These are phyloP conservation scores for Cremastobaeus sp. DNA, from an alignment of 2,888 invertebrate species.

Conservation along the genomic window DNA sequence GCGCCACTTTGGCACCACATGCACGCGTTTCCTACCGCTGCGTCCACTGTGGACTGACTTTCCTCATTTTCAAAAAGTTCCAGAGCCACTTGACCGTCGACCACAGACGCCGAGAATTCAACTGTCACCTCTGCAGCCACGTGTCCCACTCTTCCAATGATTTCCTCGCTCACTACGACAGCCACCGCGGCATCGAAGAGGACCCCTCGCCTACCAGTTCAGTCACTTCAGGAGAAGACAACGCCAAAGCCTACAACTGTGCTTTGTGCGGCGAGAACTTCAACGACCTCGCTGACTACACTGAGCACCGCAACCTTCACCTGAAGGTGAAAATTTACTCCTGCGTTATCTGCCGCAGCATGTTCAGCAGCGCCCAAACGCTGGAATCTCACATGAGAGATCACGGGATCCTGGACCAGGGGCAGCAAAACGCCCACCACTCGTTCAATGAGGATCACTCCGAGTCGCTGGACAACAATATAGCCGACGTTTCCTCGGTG, in stretches of 20 bases:
- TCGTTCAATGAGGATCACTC: slow-evolving; percentile 50
- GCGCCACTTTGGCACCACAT: slow-evolving; percentile 65
- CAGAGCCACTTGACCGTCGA: slow-evolving; percentile 67
- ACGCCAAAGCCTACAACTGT: slow-evolving; percentile 77
- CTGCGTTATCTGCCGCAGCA: slow-evolving; percentile 81
- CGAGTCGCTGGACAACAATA: slow-evolving; percentile 24
- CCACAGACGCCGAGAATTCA: slow-evolving; percentile 73
- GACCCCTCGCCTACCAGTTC: neutral
- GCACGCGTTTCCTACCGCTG: slow-evolving; percentile 71
- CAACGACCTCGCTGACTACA: slow-evolving; percentile 81
- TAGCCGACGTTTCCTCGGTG: slow-evolving; percentile 41
- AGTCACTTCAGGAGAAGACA: slow-evolving; percentile 15
- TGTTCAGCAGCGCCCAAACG: slow-evolving; percentile 82
- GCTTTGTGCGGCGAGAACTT: slow-evolving; percentile 83
- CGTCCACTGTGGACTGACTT: slow-evolving; percentile 73
- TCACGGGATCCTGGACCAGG: slow-evolving; percentile 70
- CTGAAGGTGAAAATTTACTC: slow-evolving; percentile 82
- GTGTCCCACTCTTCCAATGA: slow-evolving; percentile 79
- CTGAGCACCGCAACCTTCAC: slow-evolving; percentile 84
- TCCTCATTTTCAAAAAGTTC: slow-evolving; percentile 73
- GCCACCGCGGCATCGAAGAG: slow-evolving; percentile 61
- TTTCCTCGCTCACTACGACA: slow-evolving; percentile 78
- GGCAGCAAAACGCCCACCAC: slow-evolving; percentile 65
- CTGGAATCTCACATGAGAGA: slow-evolving; percentile 75
- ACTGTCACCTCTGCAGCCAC: slow-evolving; percentile 80